Percentiles rank a stretch among this genome's conserved stretches.
Evolutionary conservation across 2,797 vertebrate species (phyloP).

Genomic region (Saxicola maurus): DNA sequence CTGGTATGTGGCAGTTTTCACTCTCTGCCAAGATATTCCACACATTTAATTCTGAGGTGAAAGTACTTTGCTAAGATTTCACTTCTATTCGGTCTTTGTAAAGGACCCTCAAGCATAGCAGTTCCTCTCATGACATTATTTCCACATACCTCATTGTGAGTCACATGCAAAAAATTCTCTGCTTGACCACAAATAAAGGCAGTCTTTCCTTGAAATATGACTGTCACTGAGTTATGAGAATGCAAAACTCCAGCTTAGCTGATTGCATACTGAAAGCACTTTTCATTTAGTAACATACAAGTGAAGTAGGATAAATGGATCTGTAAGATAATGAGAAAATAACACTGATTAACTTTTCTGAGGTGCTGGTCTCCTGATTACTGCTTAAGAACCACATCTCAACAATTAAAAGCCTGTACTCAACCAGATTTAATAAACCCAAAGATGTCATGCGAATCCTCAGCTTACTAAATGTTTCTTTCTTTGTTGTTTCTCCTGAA

Average conservation of each 20-base stretch:
- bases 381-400: neutral
- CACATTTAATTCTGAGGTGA: conserved; percentile 5
- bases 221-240: conserved; percentile 34
- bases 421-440: neutral
- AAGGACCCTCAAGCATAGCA: neutral
- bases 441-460: neutral
- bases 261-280: conserved; percentile 13
- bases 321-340: neutral
- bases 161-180: neutral
- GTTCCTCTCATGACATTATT: conserved; percentile 21
- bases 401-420: neutral
- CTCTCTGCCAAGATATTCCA: conserved; percentile 13
- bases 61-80: conserved; percentile 8
- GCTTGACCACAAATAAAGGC: conserved; percentile 4
- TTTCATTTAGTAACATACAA: neutral
- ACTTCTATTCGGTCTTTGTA: neutral
- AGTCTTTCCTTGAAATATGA: conserved; percentile 5
- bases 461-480: neutral
- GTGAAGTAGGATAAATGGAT: neutral
- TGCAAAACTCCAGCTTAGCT: conserved; percentile 28
- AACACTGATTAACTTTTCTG: neutral
- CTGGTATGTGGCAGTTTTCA: neutral
- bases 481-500: neutral
- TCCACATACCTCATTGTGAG: neutral
- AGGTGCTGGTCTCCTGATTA: neutral